These are phyloP conservation scores for Odocoileus virginianus DNA, from an alignment of 2,113 vertebrate genomes.

Conservation along the genomic window DNA sequence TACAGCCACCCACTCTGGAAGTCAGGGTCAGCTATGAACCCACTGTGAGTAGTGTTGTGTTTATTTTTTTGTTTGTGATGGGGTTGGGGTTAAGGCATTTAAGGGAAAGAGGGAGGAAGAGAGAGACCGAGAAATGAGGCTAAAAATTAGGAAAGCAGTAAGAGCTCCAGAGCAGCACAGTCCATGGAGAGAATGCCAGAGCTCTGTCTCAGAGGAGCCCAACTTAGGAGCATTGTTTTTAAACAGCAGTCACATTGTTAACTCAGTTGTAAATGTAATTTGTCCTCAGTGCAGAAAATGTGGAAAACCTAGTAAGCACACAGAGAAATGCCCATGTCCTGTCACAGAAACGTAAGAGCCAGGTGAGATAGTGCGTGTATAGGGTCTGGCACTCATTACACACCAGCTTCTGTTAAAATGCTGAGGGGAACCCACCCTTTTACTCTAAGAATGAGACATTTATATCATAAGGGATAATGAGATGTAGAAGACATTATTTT, in stretches of 20 bases:
- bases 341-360: background rate
- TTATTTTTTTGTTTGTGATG: background rate
- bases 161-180: background rate
- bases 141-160: background rate
- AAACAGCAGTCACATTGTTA: background rate
- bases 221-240: background rate
- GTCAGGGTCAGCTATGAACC: background rate
- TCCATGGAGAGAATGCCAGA: background rate
- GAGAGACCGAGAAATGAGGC: background rate
- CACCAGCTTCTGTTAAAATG: accelerated
- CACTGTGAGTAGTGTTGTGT: background rate
- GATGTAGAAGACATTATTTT: background rate
- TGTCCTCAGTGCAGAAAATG: background rate
- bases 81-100: background rate
- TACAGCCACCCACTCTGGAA: background rate
- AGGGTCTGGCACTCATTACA: background rate
- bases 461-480: background rate
- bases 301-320: background rate
- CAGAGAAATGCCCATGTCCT: background rate
- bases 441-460: background rate
- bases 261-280: background rate
- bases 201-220: background rate
- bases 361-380: background rate
- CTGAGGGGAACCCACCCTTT: background rate
- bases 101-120: background rate